These are phyloP conservation scores for Drosophila baimaii DNA, from an alignment of 1,140 invertebrate species.

Conservation along the genomic window DNA sequence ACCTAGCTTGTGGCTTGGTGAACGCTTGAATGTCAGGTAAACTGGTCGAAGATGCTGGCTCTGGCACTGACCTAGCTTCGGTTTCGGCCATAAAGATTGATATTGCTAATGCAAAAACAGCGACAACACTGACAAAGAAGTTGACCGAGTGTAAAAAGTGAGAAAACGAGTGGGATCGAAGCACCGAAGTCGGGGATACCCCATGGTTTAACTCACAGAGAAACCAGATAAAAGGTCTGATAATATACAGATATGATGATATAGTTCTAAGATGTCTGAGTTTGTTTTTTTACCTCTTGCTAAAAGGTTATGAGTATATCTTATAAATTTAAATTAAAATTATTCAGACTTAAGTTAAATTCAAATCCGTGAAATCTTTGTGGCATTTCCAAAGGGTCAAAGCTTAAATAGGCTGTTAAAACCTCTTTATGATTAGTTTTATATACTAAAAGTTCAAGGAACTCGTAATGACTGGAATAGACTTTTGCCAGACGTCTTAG, in stretches of 20 bases:
- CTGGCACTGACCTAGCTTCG: slow-evolving; percentile 79
- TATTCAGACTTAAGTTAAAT: neutral
- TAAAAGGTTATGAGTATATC: neutral
- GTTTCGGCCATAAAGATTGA: slow-evolving; percentile 60
- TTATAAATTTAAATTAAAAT: neutral
- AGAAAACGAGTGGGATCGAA: neutral
- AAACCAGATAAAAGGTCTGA: no score
- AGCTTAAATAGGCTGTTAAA: neutral
- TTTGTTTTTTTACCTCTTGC: neutral
- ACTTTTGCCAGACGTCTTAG: neutral
- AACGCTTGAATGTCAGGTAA: slow-evolving; percentile 52
- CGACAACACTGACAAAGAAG: slow-evolving; percentile 25
- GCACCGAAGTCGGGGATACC: slow-evolving; percentile 3
- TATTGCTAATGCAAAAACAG: slow-evolving; percentile 45
- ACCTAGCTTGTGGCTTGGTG: slow-evolving; percentile 26
- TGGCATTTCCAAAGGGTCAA: neutral
- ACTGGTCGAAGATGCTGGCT: slow-evolving; percentile 68
- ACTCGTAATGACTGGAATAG: neutral
- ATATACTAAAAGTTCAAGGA: neutral
- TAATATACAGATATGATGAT: no score
- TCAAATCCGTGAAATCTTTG: neutral
- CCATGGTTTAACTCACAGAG: neutral
- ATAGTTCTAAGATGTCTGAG: neutral
- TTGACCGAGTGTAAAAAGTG: slow-evolving; percentile 27
- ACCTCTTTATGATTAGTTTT: neutral